Base-by-base conservation (phyloP, 1,140 invertebrate species). In the Trichonephila clavata region DNA sequence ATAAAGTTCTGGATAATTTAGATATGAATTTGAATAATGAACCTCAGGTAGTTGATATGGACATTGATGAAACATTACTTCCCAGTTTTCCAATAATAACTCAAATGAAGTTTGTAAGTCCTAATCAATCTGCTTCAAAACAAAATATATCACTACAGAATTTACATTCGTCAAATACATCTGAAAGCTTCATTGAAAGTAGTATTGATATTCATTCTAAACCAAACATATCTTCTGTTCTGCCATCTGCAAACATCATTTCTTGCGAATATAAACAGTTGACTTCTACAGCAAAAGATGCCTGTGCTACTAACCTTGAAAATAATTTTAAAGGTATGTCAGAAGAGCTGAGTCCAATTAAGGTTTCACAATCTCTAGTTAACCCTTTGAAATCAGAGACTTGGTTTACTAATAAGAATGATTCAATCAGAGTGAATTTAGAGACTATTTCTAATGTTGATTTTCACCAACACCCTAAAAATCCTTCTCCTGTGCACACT, bases 111-210 rank as follows among this genome's bases (percentile, higher is more conserved):
- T 32, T 32, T 77, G 16, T 6, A 18, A 77, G 32, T 77, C 13
- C 18, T 2, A 32, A 20, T 77, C 14, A 14, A 32, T 32, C 27
- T 39, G 18, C 13, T 5, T 16, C 27, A 2, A 39, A 77, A 18
- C 71, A 77, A 39, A 68, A 68, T 68, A 24, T 10, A 24, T 24
- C 24, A 13, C 8, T 2, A 0, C 65, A 68, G 24, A 77, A 77
- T 60, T n/a, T 84, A 32, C 16, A 65, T 16, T 89, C 87, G 57
- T 59, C 43, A 21, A 87, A 61, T 39, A 50, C 43, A 21, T 89
- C 87, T 5, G 89, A 90, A 81, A 90, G 89, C 39, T 90, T 90
- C 60, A 32, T 90, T 61, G 89, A 90, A 90, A 57, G 89, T 18
- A 90, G 68, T 80, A 13, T 77, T 20, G 71, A 80, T 21, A n/a